A percentile compares a stretch with the other conserved stretches of the same genome.
phyloP scores from a whole-genome alignment of 2,888 invertebrate species.

The Byasa hedistus region DNA sequence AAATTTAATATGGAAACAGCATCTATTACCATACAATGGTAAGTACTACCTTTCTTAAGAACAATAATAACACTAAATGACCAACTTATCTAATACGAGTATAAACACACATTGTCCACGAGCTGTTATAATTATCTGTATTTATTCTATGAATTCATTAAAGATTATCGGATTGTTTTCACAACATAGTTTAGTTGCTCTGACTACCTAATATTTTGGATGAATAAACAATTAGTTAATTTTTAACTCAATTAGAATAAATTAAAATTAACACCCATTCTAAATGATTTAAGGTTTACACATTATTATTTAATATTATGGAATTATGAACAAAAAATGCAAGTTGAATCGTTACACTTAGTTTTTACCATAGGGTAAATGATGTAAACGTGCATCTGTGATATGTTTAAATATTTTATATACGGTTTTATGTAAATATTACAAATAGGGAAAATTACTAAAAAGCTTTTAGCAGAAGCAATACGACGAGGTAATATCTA shows the following conservation, averaged over 20 bases:
- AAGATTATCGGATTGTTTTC: slow-evolving; percentile 6
- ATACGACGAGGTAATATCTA: neutral
- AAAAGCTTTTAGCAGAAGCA: neutral
- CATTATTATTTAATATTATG: too few relatives aligned
- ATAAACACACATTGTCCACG: slow-evolving; percentile 13
- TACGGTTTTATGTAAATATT: neutral
- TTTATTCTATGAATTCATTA: slow-evolving; percentile 18
- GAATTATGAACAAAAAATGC: too few relatives aligned
- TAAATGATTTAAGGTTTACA: neutral
- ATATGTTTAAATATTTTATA: neutral
- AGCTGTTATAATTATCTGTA: neutral
- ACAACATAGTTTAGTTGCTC: neutral
- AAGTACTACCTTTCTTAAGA: neutral
- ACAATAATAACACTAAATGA: slow-evolving; percentile 16
- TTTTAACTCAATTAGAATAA: neutral
- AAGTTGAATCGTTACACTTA: too few relatives aligned
- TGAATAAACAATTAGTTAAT: neutral
- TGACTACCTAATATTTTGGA: neutral
- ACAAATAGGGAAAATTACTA: neutral
- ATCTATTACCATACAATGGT: neutral
- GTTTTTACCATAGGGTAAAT: neutral
- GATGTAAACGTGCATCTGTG: neutral
- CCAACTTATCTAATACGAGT: slow-evolving; percentile 21
- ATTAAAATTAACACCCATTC: neutral
- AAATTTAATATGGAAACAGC: neutral